Evolutionary conservation across 2,888 invertebrate species (phyloP).

Genomic region (Chloroclystis v-ata): DNA sequence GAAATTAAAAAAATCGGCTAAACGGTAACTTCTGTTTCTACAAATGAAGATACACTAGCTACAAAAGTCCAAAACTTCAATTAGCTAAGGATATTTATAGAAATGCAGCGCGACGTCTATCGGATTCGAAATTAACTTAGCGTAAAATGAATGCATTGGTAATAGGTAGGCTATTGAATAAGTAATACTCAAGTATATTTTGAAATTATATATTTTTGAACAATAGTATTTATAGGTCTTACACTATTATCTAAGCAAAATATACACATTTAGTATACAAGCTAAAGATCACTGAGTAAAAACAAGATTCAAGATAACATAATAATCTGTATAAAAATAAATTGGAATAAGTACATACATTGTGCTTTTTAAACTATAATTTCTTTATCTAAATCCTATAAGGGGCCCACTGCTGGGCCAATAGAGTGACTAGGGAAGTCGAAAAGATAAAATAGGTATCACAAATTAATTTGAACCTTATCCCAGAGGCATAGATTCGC

Average conservation of each 20-base stretch:
- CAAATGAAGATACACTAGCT: too few species aligned
- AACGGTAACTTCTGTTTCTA: too few species aligned
- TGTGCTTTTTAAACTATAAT: conserved; percentile 18
- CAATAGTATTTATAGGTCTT: conserved; percentile 47
- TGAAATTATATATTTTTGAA: conserved; percentile 60
- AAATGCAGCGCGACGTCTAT: too few species aligned
- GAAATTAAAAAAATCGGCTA: too few species aligned
- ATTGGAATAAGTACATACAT: conserved; percentile 22
- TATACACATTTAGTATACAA: conserved; percentile 46
- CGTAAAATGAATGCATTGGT: too few species aligned
- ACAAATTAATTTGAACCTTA: neutral
- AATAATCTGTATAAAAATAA: conserved; percentile 27
- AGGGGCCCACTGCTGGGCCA: neutral
- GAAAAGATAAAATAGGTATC: neutral
- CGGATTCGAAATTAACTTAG: too few species aligned
- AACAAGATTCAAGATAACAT: conserved; percentile 17
- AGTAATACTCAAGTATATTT: conserved; percentile 2
- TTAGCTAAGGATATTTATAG: too few species aligned
- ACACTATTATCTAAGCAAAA: conserved; percentile 50
- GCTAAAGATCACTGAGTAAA: conserved; percentile 34
- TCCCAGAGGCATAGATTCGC: neutral
- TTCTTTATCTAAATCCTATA: neutral
- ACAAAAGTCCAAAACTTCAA: too few species aligned
- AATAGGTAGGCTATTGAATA: too few species aligned
- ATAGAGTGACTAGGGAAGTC: neutral